Evolutionary conservation across 1,140 invertebrate species (phyloP).

Genomic region (Rhopalosiphum maidis): DNA sequence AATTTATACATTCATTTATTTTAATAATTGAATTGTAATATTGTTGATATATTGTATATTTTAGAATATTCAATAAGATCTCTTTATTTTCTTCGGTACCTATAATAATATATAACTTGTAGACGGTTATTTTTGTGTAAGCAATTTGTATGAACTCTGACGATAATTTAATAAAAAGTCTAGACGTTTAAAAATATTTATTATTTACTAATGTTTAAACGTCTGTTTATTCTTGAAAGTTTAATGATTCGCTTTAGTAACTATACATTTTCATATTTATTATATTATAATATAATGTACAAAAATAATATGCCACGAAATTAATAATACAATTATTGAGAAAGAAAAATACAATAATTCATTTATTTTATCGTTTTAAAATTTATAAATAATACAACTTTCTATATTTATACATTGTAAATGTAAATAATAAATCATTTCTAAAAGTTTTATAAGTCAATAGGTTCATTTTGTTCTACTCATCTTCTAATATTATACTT

Average conservation of each 20-base stretch:
- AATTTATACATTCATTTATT: too few species aligned
- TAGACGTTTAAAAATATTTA: not conserved
- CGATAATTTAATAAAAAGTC: not conserved
- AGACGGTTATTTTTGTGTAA: not conserved
- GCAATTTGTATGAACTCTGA: not conserved
- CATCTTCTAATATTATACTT: not conserved
- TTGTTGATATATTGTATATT: too few species aligned
- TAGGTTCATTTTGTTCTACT: not conserved
- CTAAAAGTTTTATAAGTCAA: not conserved
- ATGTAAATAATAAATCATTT: not conserved
- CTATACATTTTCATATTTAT: not conserved
- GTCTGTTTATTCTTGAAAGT: not conserved
- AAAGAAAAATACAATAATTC: not conserved
- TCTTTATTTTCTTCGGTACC: not conserved
- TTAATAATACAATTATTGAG: not conserved
- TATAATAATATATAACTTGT: not conserved
- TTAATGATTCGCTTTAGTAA: not conserved
- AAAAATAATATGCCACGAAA: not conserved
- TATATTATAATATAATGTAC: not conserved
- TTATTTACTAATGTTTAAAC: not conserved
- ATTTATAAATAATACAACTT: not conserved
- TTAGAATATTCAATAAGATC: too few species aligned
- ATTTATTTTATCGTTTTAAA: not conserved
- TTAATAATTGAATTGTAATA: too few species aligned
- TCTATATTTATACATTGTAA: not conserved